Evolutionary conservation across 2,888 invertebrate genomes (phyloP), one percentile per base, ranked within the genome.

Genomic region (Epinotia bilunana): DNA sequence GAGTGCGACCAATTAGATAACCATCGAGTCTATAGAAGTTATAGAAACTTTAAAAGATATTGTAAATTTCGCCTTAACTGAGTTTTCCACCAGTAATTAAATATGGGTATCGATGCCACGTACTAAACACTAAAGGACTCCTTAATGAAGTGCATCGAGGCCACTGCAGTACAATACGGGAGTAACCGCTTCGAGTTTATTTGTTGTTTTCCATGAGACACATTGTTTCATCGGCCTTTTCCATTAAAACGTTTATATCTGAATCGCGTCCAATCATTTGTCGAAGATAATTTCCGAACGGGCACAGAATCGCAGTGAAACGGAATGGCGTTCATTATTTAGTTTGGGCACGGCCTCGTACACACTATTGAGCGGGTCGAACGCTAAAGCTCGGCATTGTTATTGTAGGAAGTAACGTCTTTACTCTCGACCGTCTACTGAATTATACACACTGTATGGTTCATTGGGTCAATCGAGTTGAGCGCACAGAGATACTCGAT

Each of bases 1-100:
- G 20, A 28, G 43, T 58, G 16, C 11, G 6, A 58, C 23, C 7
- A 6, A 1, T 0, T 43, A 5, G n/a, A n/a, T n/a, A 20, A 16
- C 33, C 2, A 20, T 23, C 11, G 23, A 28, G 20, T 6, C 55
- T n/a, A n/a, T 23, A 18, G 0, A 13, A 3, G 7, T 23, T 58
- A 20, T 2, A n/a, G 61, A 49, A 33, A 9, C 39, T n/a, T 13
- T 16, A 46, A 46, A 72, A 43, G 33, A 49, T 6, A 67, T 55
- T 18, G 62, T 12, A 53, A n/a, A 55, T 60, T 70, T 70, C 64
- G 16, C 69, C 74, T 74, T 74, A 74, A 74, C 18, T 9, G 12
- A 60, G 57, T 53, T 58, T 39, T 53, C 49, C 49, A 18, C 33
- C 12, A 61, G 70, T 71, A 55, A 74, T 71, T 74, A 71, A 65